Evolutionary conservation across 2,113 vertebrate species (phyloP), one percentile per base, ranked within the genome.

Genomic region (Fregetta grallaria): DNA sequence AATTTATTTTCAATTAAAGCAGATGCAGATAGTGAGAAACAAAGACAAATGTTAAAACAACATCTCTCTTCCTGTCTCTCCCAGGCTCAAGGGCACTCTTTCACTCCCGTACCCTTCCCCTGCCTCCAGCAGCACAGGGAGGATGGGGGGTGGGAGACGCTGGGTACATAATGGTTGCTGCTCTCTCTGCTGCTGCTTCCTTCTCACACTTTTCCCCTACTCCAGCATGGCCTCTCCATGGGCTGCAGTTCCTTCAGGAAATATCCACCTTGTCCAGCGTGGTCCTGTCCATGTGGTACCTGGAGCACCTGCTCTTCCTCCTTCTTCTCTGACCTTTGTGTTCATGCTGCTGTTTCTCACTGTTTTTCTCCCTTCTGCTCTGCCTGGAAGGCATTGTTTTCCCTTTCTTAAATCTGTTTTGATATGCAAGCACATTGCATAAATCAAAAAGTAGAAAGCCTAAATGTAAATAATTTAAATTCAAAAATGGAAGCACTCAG

Each of bases 111-210:
- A 32, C 34, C 21, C 29, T 65, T n/a, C 26, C 21, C 10, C 22
- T 85, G 38, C 12, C 2, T 27, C 8, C 32, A 44, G 36, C 34
- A 32, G 8, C 0, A 0, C 10, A 29, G 8, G 34, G 6, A 66
- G 8, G 32, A 40, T 8, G 9, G 1, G 3, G 9, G 3, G 1
- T 23, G 19, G 63, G 9, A 89, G 17, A 22, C 2, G 5, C 12
- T 47, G 3, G 52, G 16, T 17, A 22, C 5, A 0, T 17, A 47
- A 20, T 52, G 9, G 5, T 40, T 77, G 15, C 26, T 65, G 16
- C 30, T 53, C 12, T 75, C 25, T 55, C 32, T 80, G 21, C 13
- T 63, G 17, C 13, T 50, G 59, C 62, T 59, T 83, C 30, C 17
- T 50, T 83, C 52, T 68, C 52, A 59, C 4, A 26, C 13, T 29